phyloP scores from a whole-genome alignment of 2,888 invertebrate species.

The Syrphus vitripennis region DNA sequence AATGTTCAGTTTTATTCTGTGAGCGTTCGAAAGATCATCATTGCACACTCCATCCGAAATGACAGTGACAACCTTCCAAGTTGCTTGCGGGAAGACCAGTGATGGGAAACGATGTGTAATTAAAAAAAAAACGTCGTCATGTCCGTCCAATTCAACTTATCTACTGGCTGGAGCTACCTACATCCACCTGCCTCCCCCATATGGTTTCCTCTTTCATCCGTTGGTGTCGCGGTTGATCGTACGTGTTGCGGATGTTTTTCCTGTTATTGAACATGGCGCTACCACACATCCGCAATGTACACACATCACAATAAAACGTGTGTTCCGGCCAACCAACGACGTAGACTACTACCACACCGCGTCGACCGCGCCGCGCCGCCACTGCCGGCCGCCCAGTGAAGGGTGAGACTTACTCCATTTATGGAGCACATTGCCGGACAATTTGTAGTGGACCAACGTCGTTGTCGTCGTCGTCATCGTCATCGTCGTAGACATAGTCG shows the following conservation, averaged over 20 bases:
- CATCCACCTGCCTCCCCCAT: not conserved
- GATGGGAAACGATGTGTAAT: slow-evolving; percentile 48
- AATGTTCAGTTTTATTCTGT: slow-evolving; percentile 50
- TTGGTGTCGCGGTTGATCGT: slow-evolving; percentile 41
- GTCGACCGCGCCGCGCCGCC: not conserved
- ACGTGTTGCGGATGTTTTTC: slow-evolving; percentile 70
- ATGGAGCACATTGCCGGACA: slow-evolving; percentile 48
- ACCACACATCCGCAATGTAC: slow-evolving; percentile 41
- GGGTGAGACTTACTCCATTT: slow-evolving; percentile 60
- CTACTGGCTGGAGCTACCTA: too few relatives aligned
- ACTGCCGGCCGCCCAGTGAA: not conserved
- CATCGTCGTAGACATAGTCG: not conserved
- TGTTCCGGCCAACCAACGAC: not conserved
- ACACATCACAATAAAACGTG: slow-evolving; percentile 27
- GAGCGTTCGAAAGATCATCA: slow-evolving; percentile 30
- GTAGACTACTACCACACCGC: too few relatives aligned
- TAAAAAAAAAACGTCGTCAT: slow-evolving; percentile 58
- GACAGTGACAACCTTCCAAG: slow-evolving; percentile 9
- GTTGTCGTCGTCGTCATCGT: not conserved
- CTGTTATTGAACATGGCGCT: slow-evolving; percentile 49
- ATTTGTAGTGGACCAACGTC: slow-evolving; percentile 19
- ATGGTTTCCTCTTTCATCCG: slow-evolving; percentile 31
- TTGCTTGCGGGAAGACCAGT: slow-evolving; percentile 9
- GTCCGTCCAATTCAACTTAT: slow-evolving; percentile 29
- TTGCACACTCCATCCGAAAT: slow-evolving; percentile 6